A percentile compares a stretch with the other conserved stretches of the same genome.
These are phyloP conservation scores for Hemicentrotus pulcherrimus DNA, from an alignment of 35 echinoderm and acorn worm species.

Conservation along the genomic window DNA sequence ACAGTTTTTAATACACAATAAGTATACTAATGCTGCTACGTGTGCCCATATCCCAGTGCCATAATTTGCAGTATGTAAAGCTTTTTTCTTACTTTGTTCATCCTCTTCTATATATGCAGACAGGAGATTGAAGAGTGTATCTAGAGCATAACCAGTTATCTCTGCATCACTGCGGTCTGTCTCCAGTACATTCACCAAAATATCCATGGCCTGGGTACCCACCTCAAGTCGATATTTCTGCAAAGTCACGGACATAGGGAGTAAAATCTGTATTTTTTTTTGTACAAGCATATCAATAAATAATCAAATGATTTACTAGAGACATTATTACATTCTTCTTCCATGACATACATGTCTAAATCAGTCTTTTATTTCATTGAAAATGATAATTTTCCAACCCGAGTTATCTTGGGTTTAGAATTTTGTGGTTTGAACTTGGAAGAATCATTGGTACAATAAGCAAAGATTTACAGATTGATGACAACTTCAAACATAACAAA, in stretches of 20 bases:
- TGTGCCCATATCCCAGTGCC: neutral
- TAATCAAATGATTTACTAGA: neutral
- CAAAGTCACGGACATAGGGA: neutral
- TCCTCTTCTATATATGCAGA: conserved; percentile 66
- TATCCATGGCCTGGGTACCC: conserved; percentile 86
- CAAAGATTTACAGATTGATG: too few relatives aligned
- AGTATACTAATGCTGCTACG: too few relatives aligned
- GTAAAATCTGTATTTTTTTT: neutral
- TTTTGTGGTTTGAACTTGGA: too few relatives aligned
- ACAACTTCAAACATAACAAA: too few relatives aligned
- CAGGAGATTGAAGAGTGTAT: conserved; percentile 85
- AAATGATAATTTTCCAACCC: too few relatives aligned
- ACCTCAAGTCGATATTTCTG: conserved; percentile 96
- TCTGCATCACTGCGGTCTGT: conserved; percentile 87
- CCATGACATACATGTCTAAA: too few relatives aligned
- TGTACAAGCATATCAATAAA: neutral
- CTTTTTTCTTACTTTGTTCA: conserved; percentile 50
- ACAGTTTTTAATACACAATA: too few relatives aligned
- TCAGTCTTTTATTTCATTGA: too few relatives aligned
- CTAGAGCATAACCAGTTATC: conserved; percentile 89
- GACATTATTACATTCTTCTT: too few relatives aligned
- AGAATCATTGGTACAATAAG: too few relatives aligned
- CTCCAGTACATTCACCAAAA: conserved; percentile 76
- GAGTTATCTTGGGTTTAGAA: too few relatives aligned
- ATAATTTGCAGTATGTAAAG: too few relatives aligned